phyloP scores from a whole-genome alignment of 2,113 vertebrate species.

The Barbus barbus region DNA sequence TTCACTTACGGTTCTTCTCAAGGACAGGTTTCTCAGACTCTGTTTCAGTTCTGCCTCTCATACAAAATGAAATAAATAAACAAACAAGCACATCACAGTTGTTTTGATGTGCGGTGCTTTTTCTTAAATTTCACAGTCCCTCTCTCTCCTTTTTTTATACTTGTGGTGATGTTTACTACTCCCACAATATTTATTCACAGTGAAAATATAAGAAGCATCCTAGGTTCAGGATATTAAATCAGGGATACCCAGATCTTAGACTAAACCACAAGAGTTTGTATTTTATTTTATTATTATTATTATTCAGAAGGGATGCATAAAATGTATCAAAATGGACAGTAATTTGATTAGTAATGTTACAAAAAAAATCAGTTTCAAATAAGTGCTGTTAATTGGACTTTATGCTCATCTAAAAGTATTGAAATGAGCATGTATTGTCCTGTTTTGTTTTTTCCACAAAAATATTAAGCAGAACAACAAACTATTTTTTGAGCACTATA shows the following conservation, averaged over 20 bases:
- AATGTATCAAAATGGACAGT: background rate
- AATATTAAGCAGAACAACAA: background rate
- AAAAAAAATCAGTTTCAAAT: background rate
- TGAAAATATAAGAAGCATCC: background rate
- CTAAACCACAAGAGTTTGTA: background rate
- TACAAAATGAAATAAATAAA: constrained; percentile 44
- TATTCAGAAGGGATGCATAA: background rate
- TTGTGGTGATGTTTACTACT: background rate
- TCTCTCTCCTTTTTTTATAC: too few species aligned
- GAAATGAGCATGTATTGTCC: background rate
- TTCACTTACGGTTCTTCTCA: constrained; percentile 53
- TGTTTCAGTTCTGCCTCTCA: constrained; percentile 26
- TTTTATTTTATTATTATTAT: too few species aligned
- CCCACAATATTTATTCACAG: background rate
- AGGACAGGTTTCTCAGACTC: constrained; percentile 17
- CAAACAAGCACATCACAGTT: constrained; percentile 11
- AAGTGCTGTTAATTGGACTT: background rate
- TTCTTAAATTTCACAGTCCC: background rate
- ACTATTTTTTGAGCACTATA: background rate
- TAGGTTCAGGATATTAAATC: background rate
- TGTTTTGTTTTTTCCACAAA: background rate
- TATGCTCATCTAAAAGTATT: background rate
- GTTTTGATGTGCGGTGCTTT: background rate
- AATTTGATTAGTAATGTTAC: background rate
- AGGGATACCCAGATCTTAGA: background rate